Evolutionary conservation across 2,888 invertebrate species (phyloP).

Genomic region (Eupithecia abbreviata): DNA sequence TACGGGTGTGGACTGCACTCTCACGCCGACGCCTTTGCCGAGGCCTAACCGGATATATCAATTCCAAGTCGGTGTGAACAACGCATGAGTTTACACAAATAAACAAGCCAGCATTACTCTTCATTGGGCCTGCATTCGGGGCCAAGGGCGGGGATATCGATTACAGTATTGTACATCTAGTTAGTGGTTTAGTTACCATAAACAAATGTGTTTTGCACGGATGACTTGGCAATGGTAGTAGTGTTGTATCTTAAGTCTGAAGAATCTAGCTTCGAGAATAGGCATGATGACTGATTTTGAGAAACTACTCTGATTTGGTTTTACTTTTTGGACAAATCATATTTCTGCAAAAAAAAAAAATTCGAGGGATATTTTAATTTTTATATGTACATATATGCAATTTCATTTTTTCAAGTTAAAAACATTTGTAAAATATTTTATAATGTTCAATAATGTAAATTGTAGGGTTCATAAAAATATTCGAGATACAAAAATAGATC

Average conservation of each 20-base stretch:
- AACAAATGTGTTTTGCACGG: slow-evolving; percentile 21
- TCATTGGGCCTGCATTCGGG: slow-evolving; percentile 64
- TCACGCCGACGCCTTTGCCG: slow-evolving; percentile 39
- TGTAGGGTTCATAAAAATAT: no score
- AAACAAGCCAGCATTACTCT: slow-evolving; percentile 49
- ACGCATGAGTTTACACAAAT: slow-evolving; percentile 57
- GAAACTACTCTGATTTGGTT: no score
- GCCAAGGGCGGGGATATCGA: slow-evolving; percentile 74
- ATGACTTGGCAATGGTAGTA: slow-evolving; percentile 16
- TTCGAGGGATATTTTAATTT: no score
- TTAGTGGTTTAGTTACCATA: neutral
- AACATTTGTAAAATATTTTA: no score
- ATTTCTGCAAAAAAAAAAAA: no score
- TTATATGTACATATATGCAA: no score
- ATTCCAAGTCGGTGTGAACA: slow-evolving; percentile 50
- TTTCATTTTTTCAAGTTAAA: no score
- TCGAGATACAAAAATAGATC: no score
- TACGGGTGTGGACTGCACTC: neutral
- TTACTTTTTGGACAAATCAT: no score
- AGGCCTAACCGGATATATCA: slow-evolving; percentile 49
- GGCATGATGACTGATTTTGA: no score
- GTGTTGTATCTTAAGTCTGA: neutral
- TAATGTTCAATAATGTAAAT: no score
- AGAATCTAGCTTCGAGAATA: neutral
- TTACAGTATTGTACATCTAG: slow-evolving; percentile 52